Percentiles rank a stretch among this genome's conserved stretches.
phyloP scores from a whole-genome alignment of 1,140 invertebrate genomes.

The Zaprionus davidi region DNA sequence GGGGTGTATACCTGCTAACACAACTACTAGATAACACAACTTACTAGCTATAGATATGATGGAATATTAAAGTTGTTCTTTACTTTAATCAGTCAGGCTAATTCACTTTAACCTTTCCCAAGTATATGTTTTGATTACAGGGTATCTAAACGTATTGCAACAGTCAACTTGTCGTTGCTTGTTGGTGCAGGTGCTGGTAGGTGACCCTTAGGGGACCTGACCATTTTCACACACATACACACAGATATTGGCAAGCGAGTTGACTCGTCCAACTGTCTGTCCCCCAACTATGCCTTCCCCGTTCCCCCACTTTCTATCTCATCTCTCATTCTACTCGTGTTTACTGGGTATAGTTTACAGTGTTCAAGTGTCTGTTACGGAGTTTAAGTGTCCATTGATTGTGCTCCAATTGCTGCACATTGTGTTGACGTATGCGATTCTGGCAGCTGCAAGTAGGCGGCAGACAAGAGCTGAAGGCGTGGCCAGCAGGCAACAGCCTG shows the following conservation, averaged over 20 bases:
- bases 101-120: too few relatives aligned
- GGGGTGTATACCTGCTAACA: background rate
- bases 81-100: too few relatives aligned
- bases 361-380: constrained; percentile 55
- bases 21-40: background rate
- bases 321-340: background rate
- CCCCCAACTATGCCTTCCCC: too few relatives aligned
- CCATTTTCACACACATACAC: background rate
- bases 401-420: constrained; percentile 43
- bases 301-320: background rate
- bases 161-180: background rate
- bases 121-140: background rate
- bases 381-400: constrained; percentile 55
- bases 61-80: too few relatives aligned
- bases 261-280: constrained; percentile 6
- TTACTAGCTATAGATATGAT: too few relatives aligned
- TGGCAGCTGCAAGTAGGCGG: constrained; percentile 14
- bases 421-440: constrained; percentile 50
- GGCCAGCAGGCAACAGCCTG: constrained; percentile 13
- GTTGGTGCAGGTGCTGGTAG: constrained; percentile 8
- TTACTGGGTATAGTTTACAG: constrained; percentile 39
- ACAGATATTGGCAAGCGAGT: background rate
- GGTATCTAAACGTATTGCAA: background rate
- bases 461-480: background rate
- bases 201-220: constrained; percentile 1